phyloP scores from a whole-genome alignment of 1,140 invertebrate species.

The Leucophenga varia region DNA sequence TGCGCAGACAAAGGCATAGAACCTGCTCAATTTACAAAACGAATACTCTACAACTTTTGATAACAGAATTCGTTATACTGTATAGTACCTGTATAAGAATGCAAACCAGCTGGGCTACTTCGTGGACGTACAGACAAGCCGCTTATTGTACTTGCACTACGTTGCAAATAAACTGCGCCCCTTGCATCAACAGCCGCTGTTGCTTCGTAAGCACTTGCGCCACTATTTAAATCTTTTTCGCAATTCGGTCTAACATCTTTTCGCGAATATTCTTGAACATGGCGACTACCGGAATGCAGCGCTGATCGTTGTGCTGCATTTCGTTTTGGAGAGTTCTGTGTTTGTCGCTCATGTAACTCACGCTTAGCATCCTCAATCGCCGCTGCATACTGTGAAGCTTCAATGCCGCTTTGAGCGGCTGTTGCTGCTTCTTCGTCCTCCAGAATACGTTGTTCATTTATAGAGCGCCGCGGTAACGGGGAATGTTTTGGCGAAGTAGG shows the following conservation, averaged over 20 bases:
- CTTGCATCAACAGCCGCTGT: not conserved
- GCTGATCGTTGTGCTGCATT: slow-evolving; percentile 16
- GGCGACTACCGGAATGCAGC: no score
- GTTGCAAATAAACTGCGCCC: slow-evolving; percentile 34
- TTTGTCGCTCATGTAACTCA: slow-evolving; percentile 25
- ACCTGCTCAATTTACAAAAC: slow-evolving; percentile 31
- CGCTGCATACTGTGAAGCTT: slow-evolving; percentile 36
- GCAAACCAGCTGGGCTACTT: slow-evolving; percentile 71
- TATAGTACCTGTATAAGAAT: slow-evolving; percentile 67
- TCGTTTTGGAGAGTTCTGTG: slow-evolving; percentile 25
- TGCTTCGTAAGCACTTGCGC: no score
- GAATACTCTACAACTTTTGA: not conserved
- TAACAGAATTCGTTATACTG: not conserved
- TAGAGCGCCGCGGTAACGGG: slow-evolving; percentile 29
- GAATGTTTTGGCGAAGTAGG: slow-evolving; percentile 52
- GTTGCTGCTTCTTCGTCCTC: slow-evolving; percentile 43
- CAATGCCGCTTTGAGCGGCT: slow-evolving; percentile 21
- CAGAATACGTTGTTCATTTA: slow-evolving; percentile 44
- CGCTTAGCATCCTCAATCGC: slow-evolving; percentile 40
- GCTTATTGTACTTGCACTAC: slow-evolving; percentile 63
- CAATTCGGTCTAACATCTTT: no score
- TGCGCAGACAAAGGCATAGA: slow-evolving; percentile 67
- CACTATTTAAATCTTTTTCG: no score
- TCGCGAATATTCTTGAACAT: no score
- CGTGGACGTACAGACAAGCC: slow-evolving; percentile 62